Evolutionary conservation across 2,888 invertebrate genomes (phyloP).

Genomic region (Willowsia nigromaculata): DNA sequence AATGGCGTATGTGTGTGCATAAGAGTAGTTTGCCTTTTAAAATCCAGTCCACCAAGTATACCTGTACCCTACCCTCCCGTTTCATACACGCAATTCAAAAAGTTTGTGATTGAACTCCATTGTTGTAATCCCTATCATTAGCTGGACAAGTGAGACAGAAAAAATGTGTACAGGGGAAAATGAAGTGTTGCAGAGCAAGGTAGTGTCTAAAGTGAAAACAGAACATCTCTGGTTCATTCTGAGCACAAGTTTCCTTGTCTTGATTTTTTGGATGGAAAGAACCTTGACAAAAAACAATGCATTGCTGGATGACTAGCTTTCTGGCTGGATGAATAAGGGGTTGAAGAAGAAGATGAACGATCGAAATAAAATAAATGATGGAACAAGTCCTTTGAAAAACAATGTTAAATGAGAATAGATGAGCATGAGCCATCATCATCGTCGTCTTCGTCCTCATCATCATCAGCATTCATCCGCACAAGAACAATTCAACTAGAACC

Average conservation of each 20-base stretch:
- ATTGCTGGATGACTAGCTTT: not conserved
- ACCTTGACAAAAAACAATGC: constrained; percentile 31
- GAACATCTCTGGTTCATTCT: not conserved
- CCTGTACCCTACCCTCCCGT: not conserved
- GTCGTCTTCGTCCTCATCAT: constrained; percentile 22
- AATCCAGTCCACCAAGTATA: too few relatives aligned
- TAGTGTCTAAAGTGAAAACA: constrained; percentile 44
- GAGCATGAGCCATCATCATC: constrained; percentile 66
- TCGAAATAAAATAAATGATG: constrained; percentile 66
- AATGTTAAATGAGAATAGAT: constrained; percentile 57
- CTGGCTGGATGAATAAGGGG: constrained; percentile 13
- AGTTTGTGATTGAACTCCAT: constrained; percentile 66
- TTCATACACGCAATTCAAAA: constrained; percentile 58
- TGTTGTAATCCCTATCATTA: constrained; percentile 64
- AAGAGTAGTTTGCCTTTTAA: constrained; percentile 59
- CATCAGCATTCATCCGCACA: constrained; percentile 9
- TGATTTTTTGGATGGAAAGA: not conserved
- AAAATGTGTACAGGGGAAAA: too few relatives aligned
- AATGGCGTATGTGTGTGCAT: not conserved
- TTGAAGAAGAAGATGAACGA: constrained; percentile 48
- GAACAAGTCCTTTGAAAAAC: constrained; percentile 67
- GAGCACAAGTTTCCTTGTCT: constrained; percentile 29
- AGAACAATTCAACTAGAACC: constrained; percentile 50
- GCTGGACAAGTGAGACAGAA: constrained; percentile 63
- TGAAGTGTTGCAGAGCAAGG: constrained; percentile 44